Base-by-base conservation (phyloP, 2,113 vertebrate species). In the Pontoporia blainvillei region DNA sequence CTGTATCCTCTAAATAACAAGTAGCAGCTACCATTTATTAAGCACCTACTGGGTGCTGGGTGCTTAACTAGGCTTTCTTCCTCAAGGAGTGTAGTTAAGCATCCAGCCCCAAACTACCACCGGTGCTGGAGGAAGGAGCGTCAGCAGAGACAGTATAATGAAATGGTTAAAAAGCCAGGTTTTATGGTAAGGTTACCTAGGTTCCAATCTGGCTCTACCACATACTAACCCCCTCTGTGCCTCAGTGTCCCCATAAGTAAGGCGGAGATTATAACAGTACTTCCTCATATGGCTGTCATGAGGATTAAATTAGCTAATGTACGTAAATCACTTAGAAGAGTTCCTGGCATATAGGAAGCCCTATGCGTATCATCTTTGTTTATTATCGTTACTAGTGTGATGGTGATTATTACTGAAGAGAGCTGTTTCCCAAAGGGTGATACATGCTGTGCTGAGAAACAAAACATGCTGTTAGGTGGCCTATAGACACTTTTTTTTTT, bases 111-210 rank as follows among this genome's bases (percentile, higher is more conserved):
- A 34, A 75, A 29, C 1, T 14, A 23, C 67, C 29, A 4, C 2
- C 9, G 57, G 36, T 49, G 31, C 23, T 44, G 2, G 29, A 34
- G 18, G 78, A 46, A 36, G 39, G n/a, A 41, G 20, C 8, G 1
- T 4, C 0, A 1, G 52, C 67, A 81, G 34, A 21, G 1, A 62
- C 3, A 15, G 41, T 4, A 0, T 5, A 17, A 15, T 20, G 13
- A 39, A 52, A 52, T 3, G 3, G 23, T 39, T 34, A n/a, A 41
- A 73, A 46, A 75, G 57, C 59, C 62, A 64, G 39, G 18, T 64
- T 23, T 87, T 41, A 88, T 34, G 61, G 46, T 25, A 54, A 86
- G 75, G 83, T 18, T 66, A 15, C 54, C 54, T n/a, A 0, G 8
- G 29, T 67, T 82, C 78, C 31, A 76, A 21, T 27, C 41, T 41